Evolutionary conservation across 2,797 vertebrate species (phyloP).

Genomic region (Epinephelus malabaricus): DNA sequence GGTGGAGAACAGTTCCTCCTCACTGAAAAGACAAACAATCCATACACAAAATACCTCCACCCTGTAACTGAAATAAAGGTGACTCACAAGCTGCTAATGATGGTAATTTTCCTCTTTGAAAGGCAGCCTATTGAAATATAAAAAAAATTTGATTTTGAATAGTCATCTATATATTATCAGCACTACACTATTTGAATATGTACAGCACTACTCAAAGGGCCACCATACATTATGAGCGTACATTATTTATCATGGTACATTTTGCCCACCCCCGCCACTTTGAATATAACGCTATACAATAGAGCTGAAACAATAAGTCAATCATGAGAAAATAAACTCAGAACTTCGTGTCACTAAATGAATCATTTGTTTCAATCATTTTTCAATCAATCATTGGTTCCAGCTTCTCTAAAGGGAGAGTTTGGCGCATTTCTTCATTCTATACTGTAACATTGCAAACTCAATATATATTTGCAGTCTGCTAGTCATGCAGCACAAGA

Average conservation of each 20-base stretch:
- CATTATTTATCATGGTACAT: not conserved
- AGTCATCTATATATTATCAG: constrained; percentile 16
- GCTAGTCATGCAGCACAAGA: not conserved
- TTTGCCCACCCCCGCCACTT: not conserved
- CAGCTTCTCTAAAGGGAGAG: not conserved
- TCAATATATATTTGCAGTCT: not conserved
- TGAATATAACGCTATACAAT: too few species aligned
- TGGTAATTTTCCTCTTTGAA: constrained; percentile 52
- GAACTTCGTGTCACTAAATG: not conserved
- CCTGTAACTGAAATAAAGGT: constrained; percentile 68
- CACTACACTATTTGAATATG: constrained; percentile 2
- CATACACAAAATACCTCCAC: constrained; percentile 54
- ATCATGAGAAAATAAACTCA: not conserved
- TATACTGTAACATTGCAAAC: not conserved
- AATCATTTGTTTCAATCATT: not conserved
- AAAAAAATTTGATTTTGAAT: constrained; percentile 30
- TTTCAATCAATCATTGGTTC: not conserved
- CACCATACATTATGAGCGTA: not conserved
- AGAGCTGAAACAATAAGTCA: not conserved
- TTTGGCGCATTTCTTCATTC: not conserved
- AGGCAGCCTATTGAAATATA: constrained; percentile 10
- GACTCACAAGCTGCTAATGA: constrained; percentile 63
- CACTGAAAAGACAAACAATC: constrained; percentile 58
- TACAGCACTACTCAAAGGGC: not conserved
- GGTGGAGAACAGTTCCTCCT: constrained; percentile 43